Base-by-base conservation (phyloP, 2,888 invertebrate species). In the Neoascia interrupta region DNA sequence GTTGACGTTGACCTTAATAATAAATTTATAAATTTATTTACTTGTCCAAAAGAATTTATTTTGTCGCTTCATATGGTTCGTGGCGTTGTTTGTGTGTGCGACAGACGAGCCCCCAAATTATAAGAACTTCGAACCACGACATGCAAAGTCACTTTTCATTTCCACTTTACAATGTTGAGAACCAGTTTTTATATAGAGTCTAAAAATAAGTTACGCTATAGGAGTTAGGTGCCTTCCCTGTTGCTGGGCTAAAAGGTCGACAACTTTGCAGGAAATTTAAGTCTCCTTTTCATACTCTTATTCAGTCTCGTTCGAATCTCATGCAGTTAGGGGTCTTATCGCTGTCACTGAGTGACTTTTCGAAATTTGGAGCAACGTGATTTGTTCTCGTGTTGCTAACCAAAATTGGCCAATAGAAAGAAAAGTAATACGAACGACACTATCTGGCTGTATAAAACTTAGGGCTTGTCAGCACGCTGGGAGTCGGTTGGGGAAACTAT, bases 131-230 rank as follows among this genome's bases (percentile, higher is more conserved):
- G 23, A 23, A 45, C 37, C 21, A 51, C 41, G 28, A 28, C 19
- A 15, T 47, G 13, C 16, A 18, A 41, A 63, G 19, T 64, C 54
- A 72, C 64, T 72, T 72, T 72, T 56, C 61, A 63, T 54, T 63
- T 63, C 11, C 49, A 72, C 56, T 56, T 53, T 39, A 43, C 21
- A 19, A 4, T 11, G n/a, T 19, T 4, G 13, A 34, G 15, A 54
- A 60, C 41, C 41, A 51, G 58, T 58, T 69, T 11, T 18, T 34
- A n/a, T n/a, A n/a, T n/a, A n/a, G n/a, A n/a, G n/a, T n/a, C 26
- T 15, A 54, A 39, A 56, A 37, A 61, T 47, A 28, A 34, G 11
- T 51, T 31, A 21, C 13, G 2, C 36, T 21, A n/a, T 11, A 5
- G 6, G 13, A 15, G 10, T 56, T 28, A 8, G 18, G 41, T 11